A percentile compares a stretch with the other conserved stretches of the same genome.
Conservation (phyloP, 2,888 invertebrate species). For the Pseudanteris insignis region DNA sequence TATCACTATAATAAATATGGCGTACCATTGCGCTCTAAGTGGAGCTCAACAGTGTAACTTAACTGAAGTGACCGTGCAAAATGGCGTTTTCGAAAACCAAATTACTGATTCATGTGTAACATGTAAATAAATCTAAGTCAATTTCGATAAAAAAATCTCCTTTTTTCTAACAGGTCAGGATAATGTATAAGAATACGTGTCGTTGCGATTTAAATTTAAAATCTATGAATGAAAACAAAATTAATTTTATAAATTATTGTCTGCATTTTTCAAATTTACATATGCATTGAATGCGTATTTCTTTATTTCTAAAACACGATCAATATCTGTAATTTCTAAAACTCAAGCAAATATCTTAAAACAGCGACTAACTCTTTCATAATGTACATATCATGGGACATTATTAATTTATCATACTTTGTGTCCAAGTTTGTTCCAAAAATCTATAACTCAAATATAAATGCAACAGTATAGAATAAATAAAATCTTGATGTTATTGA, state of each 20-base stretch:
- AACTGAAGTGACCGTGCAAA: constrained; percentile 18
- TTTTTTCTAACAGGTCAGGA: no score
- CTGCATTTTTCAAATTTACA: constrained; percentile 1
- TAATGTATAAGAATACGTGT: no score
- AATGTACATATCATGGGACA: constrained; percentile 67
- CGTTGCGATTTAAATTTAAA: no score
- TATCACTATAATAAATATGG: constrained; percentile 52
- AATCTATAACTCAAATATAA: constrained; percentile 65
- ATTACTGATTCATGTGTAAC: constrained; percentile 13
- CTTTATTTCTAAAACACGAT: no score
- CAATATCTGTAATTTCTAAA: no score
- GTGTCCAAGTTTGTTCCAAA: constrained; percentile 67
- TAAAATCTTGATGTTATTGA: constrained; percentile 67
- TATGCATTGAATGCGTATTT: no score
- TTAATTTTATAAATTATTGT: background rate
- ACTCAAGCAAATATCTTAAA: constrained; percentile 30
- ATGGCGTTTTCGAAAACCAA: constrained; percentile 13
- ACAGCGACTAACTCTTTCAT: constrained; percentile 52
- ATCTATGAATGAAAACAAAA: background rate
- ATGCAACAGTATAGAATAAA: constrained; percentile 66
- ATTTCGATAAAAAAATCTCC: no score
- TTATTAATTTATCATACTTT: constrained; percentile 65
- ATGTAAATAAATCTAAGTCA: constrained; percentile 24
- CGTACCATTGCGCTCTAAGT: constrained; percentile 58
- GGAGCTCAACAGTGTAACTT: constrained; percentile 41